Evolutionary conservation across 2,113 vertebrate species (phyloP).

Genomic region (Rana temporaria): DNA sequence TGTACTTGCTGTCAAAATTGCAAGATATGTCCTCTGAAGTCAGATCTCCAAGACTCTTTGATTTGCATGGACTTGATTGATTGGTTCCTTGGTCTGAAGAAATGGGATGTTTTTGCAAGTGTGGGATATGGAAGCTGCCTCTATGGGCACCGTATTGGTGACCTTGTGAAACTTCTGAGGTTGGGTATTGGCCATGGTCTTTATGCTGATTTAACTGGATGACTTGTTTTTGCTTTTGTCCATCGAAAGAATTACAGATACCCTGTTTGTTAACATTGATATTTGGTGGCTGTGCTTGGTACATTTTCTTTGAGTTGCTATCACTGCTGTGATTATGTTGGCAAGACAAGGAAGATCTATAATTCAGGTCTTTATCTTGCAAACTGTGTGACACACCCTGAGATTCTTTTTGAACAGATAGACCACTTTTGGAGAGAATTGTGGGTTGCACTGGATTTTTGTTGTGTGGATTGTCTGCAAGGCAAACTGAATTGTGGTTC

Average conservation of each 20-base stretch:
- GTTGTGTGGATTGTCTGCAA: slow-evolving; percentile 55
- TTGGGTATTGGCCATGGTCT: slow-evolving; percentile 53
- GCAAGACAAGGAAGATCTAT: slow-evolving; percentile 63
- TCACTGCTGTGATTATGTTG: slow-evolving; percentile 52
- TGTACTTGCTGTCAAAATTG: slow-evolving; percentile 96
- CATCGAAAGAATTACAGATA: not conserved
- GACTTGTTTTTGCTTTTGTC: slow-evolving; percentile 56
- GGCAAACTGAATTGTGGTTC: slow-evolving; percentile 57
- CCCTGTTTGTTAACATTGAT: slow-evolving; percentile 25
- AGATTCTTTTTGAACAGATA: slow-evolving; percentile 71
- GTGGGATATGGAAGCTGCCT: not conserved
- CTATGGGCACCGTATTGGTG: not conserved
- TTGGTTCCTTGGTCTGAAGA: slow-evolving; percentile 56
- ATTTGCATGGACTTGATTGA: slow-evolving; percentile 84
- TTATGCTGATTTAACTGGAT: slow-evolving; percentile 6
- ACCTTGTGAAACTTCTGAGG: slow-evolving; percentile 58
- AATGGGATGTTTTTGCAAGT: not conserved
- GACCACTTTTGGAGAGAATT: slow-evolving; percentile 73
- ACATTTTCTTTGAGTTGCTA: slow-evolving; percentile 16
- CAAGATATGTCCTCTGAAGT: slow-evolving; percentile 97
- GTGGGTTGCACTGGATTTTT: slow-evolving; percentile 60
- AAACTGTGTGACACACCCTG: slow-evolving; percentile 64
- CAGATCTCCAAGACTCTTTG: slow-evolving; percentile 94
- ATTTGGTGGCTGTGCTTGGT: slow-evolving; percentile 20
- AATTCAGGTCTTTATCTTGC: slow-evolving; percentile 61